Evolutionary conservation across 2,113 vertebrate genomes (phyloP).

Genomic region (Mesocricetus auratus): DNA sequence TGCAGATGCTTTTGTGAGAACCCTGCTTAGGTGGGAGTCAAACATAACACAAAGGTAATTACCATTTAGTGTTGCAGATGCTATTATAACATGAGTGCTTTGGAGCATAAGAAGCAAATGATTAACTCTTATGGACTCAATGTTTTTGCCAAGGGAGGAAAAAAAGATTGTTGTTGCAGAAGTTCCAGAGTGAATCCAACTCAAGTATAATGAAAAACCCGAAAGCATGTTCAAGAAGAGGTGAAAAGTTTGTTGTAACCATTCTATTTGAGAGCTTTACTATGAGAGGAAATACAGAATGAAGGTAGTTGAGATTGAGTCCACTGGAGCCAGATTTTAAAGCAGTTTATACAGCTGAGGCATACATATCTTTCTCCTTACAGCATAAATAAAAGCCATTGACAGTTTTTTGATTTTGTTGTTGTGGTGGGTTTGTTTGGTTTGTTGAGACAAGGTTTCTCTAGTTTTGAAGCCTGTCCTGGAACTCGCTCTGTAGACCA

Average conservation of each 20-base stretch:
- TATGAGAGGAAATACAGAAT: not conserved
- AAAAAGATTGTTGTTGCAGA: not conserved
- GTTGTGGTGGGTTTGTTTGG: too few species aligned
- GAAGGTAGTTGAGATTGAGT: not conserved
- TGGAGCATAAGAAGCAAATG: not conserved
- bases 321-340: not conserved
- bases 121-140: not conserved
- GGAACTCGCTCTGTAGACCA: too few species aligned
- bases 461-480: too few species aligned
- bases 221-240: not conserved
- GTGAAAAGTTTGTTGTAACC: not conserved
- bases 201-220: not conserved
- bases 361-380: not conserved
- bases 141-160: not conserved
- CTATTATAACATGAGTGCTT: not conserved
- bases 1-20: slow-evolving; percentile 20
- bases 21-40: not conserved
- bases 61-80: not conserved
- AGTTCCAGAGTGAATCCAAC: not conserved
- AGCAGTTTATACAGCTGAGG: not conserved
- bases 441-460: too few species aligned
- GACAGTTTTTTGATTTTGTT: too few species aligned
- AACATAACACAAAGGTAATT: not conserved
- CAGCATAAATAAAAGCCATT: not conserved
- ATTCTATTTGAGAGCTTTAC: not conserved